Evolutionary conservation across 1,140 invertebrate species (phyloP).

Genomic region (Drosophila tsacasi): DNA sequence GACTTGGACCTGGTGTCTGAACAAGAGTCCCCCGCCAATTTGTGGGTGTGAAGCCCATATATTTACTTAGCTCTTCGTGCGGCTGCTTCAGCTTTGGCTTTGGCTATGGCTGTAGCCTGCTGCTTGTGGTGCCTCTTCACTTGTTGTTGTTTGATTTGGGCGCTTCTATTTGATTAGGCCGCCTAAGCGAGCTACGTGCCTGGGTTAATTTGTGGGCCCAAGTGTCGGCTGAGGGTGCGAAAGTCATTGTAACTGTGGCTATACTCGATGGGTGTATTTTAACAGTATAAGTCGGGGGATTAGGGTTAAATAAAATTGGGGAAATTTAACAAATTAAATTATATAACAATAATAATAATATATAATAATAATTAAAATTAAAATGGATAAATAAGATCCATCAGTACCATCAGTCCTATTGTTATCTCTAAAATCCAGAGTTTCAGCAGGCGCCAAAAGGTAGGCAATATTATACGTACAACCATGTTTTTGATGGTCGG

Average conservation of each 20-base stretch:
- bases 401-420: too few species aligned
- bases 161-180: conserved; percentile 80
- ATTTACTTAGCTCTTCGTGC: conserved; percentile 55
- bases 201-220: conserved; percentile 72
- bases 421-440: neutral
- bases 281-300: neutral
- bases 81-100: conserved; percentile 19
- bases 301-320: neutral
- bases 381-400: too few species aligned
- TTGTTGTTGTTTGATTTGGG: conserved; percentile 73
- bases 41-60: conserved; percentile 50
- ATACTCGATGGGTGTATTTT: conserved; percentile 6
- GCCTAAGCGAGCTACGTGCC: conserved; percentile 75
- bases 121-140: conserved; percentile 15
- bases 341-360: too few species aligned
- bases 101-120: conserved; percentile 10
- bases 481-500: neutral
- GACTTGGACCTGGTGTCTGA: conserved; percentile 2
- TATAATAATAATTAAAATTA: neutral
- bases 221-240: conserved; percentile 48
- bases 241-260: conserved; percentile 35
- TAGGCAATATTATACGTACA: neutral
- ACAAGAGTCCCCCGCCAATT: conserved; percentile 12
- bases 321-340: too few species aligned
- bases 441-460: neutral